Percentiles rank a stretch among this genome's conserved stretches.
These are phyloP conservation scores for human DNA, from an alignment of 2,113 vertebrate genomes.

Conservation along the genomic window GRCh38 chr11:124396001-124396500, in stretches of 20 bases:
- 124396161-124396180: neutral
- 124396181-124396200: neutral
- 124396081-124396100: neutral
- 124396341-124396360: neutral
- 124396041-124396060: neutral
- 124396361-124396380: neutral
- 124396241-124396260: neutral
- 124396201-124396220: neutral
- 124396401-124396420: neutral
- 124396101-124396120: neutral
- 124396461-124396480: conserved; percentile 69
- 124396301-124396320: neutral
- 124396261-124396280: neutral
- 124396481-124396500: conserved; percentile 66
- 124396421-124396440: neutral
- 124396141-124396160: neutral
- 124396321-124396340: neutral
- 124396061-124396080: neutral
- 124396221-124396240: neutral
- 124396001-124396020: neutral
- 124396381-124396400: neutral
- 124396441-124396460: conserved; percentile 23
- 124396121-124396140: neutral
- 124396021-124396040: neutral
- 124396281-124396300: neutral